Percentiles rank a stretch among this genome's conserved stretches.
These are phyloP conservation scores for Parazoanthus atlanticus DNA, from an alignment of 92 coral and sea anemone genomes.

Conservation along the genomic window DNA sequence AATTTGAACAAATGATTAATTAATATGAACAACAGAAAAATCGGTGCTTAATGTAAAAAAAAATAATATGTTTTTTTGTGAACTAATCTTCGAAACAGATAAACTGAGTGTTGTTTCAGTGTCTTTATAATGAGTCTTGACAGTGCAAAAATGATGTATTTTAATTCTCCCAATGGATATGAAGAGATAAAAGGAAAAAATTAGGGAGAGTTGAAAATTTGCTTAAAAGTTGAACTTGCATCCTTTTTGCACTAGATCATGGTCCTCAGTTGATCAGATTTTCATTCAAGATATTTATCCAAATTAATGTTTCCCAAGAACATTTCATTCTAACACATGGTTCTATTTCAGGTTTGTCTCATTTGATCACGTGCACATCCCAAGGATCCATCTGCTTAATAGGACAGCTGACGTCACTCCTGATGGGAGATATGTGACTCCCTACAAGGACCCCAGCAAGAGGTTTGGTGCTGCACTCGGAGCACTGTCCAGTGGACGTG, in stretches of 20 bases:
- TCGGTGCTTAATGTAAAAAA: too few species aligned
- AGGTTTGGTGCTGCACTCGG: slow-evolving; percentile 97
- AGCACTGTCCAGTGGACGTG: slow-evolving; percentile 93
- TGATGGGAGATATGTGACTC: slow-evolving; percentile 85
- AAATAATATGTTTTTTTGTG: too few species aligned
- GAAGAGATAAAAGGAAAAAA: too few species aligned
- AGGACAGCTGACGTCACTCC: slow-evolving; percentile 89
- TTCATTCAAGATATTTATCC: too few species aligned
- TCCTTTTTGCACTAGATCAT: too few species aligned
- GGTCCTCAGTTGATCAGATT: not conserved
- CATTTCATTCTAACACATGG: not conserved
- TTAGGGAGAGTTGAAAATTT: not conserved
- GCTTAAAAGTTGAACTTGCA: too few species aligned
- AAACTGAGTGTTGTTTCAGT: not conserved
- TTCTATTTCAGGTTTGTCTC: slow-evolving; percentile 78
- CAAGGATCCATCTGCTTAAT: slow-evolving; percentile 78
- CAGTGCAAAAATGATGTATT: too few species aligned
- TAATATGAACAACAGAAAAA: too few species aligned
- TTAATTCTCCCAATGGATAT: not conserved
- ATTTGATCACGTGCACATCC: slow-evolving; percentile 88
- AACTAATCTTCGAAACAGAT: too few species aligned
- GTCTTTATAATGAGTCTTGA: too few species aligned
- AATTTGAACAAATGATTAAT: too few species aligned
- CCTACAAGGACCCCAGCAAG: slow-evolving; percentile 92
- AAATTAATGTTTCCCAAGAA: not conserved